phyloP scores from a whole-genome alignment of 30 jellyfish, hydroid and myxozoan species.

The Aurelia sp. region DNA sequence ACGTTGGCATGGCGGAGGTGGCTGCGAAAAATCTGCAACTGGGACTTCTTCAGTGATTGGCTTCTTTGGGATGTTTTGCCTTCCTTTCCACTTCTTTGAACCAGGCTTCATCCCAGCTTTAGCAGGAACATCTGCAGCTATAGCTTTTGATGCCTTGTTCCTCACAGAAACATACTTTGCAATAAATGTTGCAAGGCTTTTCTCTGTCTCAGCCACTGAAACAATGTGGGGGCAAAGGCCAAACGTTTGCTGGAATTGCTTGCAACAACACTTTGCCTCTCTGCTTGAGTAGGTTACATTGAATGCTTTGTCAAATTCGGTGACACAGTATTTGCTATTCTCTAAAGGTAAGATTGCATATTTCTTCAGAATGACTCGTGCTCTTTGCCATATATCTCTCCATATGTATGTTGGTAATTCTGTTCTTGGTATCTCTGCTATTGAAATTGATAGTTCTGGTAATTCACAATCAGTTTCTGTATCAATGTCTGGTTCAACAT shows the following conservation, averaged over 20 bases:
- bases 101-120: conserved; percentile 23
- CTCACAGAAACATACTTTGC: not conserved
- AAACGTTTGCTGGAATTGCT: conserved; percentile 12
- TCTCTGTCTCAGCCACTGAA: not conserved
- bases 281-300: conserved; percentile 13
- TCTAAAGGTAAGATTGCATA: conserved; percentile 12
- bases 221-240: conserved; percentile 26
- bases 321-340: not conserved
- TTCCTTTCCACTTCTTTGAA: conserved; percentile 19
- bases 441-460: conserved; percentile 2
- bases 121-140: conserved; percentile 1
- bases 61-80: not conserved
- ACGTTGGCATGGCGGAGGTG: not conserved
- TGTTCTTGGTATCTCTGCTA: conserved; percentile 5
- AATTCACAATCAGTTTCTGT: not conserved
- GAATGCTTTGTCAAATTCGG: conserved; percentile 9
- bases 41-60: conserved; percentile 15
- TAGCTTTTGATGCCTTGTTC: conserved; percentile 5
- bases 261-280: conserved; percentile 6
- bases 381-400: conserved; percentile 18
- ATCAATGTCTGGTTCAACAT: not conserved
- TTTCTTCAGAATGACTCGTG: conserved; percentile 11
- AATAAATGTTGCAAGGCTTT: not conserved
- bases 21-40: not conserved
- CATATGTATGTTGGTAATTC: conserved; percentile 12